Evolutionary conservation across 2,113 vertebrate species (phyloP).

Genomic region (Heterochromis multidens): DNA sequence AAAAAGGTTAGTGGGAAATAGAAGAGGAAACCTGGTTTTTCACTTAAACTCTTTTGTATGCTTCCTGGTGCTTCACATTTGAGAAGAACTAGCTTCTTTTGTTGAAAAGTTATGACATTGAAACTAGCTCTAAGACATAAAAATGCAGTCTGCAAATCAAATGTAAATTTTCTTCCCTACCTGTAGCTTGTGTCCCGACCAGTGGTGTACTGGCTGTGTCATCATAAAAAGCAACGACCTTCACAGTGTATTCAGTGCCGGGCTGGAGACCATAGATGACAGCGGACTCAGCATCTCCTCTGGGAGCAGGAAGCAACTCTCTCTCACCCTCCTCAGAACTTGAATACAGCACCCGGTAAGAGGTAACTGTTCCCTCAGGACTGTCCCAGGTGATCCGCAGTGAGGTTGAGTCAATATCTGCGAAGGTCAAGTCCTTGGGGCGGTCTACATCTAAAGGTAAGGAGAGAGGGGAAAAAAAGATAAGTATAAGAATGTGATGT

Average conservation of each 20-base stretch:
- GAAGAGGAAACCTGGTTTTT: background rate
- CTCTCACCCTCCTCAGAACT: slow-evolving; percentile 91
- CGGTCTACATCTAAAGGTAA: slow-evolving; percentile 83
- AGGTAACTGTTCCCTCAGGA: slow-evolving; percentile 91
- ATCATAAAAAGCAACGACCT: slow-evolving; percentile 91
- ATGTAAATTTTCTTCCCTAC: slow-evolving; percentile 58
- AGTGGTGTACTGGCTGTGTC: slow-evolving; percentile 89
- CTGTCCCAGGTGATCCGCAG: slow-evolving; percentile 95
- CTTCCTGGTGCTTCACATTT: background rate
- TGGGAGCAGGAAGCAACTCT: slow-evolving; percentile 88
- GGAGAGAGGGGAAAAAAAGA: background rate
- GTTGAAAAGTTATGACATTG: background rate
- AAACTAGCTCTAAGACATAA: too few relatives aligned
- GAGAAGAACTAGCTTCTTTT: too few relatives aligned
- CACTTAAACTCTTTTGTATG: background rate
- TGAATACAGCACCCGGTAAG: slow-evolving; percentile 89
- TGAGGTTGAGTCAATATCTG: slow-evolving; percentile 91
- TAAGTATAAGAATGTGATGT: background rate
- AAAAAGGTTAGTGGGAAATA: background rate
- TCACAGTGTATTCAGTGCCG: slow-evolving; percentile 96
- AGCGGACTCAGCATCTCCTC: slow-evolving; percentile 86
- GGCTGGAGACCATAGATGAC: slow-evolving; percentile 88
- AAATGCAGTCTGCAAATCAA: too few relatives aligned
- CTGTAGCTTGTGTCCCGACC: slow-evolving; percentile 91
- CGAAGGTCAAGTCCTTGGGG: slow-evolving; percentile 93